Base-by-base conservation (phyloP, 2,797 vertebrate genomes). In the Lagodon rhomboides region DNA sequence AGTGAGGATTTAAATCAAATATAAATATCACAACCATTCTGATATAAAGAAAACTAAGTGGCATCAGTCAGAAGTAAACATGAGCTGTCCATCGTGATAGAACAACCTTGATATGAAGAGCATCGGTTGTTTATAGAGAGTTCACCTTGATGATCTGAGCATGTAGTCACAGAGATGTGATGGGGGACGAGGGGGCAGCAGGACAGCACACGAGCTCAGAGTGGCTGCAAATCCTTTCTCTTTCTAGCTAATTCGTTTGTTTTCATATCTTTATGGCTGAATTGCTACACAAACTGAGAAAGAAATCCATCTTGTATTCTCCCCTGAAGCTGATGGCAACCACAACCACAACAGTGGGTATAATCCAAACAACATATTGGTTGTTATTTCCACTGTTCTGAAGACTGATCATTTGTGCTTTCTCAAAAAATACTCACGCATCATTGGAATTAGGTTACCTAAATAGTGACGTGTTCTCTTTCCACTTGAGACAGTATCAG, bases 351-450 rank as follows among this genome's bases (percentile, higher is more conserved):
- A 77, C 76, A 85, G 66, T 55, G 60, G 22, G 12, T 64, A 76
- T 84, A 88, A 89, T 89, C 62, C 85, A 89, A 92, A 90, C 75
- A 91, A 11, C 13, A 44, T 47, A 72, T 47, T 73, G 70, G 11
- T 54, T 74, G 71, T 54, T 85, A 82, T 82, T 63, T 65, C 13
- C 13, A 51, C 11, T 70, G 17, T 70, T 61, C 38, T 68, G 38
- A 75, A 53, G 59, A 75, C 30, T 67, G 15, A 72, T 60, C 38
- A 47, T 20, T 27, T 15, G 51, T 9, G 9, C 27, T 65, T 67
- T 68, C 65, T 50, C 58, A 27, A 54, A 65, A 69, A 61, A 53
- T 49, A 54, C 50, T 64, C 61, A 67, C 61, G 61, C 72, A 68
- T 75, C 51, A 76, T 38, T 54, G 62, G 55, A 73, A 81, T 78